phyloP scores from a whole-genome alignment of 92 coral and sea anemone genomes.

The Porites rus region DNA sequence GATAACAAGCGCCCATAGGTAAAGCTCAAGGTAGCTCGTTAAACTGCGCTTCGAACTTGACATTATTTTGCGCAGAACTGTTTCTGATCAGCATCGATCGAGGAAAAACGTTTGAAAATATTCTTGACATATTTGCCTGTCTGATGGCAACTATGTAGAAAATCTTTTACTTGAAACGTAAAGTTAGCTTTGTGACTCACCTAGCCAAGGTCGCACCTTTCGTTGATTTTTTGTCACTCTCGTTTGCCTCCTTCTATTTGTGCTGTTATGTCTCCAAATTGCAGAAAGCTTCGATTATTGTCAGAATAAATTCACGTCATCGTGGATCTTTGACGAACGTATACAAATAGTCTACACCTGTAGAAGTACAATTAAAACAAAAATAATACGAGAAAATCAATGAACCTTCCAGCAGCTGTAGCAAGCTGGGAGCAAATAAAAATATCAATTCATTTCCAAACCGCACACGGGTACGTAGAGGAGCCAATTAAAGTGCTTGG shows the following conservation, averaged over 20 bases:
- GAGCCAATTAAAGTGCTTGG: conserved; percentile 11
- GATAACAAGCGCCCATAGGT: not conserved
- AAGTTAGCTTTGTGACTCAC: conserved; percentile 35
- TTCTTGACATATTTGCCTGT: not conserved
- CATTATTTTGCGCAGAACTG: not conserved
- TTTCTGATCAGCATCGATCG: not conserved
- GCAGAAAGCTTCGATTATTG: not conserved
- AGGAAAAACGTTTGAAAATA: not conserved
- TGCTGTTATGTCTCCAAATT: not conserved
- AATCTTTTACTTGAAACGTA: not conserved
- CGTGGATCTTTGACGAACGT: conserved; percentile 5
- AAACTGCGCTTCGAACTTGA: not conserved
- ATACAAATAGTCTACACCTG: conserved; percentile 25
- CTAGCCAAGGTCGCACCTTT: not conserved
- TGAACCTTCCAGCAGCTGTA: conserved; percentile 36
- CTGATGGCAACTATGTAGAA: not conserved
- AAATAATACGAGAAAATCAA: conserved; percentile 32
- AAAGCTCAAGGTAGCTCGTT: not conserved
- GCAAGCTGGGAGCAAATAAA: not conserved
- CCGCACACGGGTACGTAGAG: conserved; percentile 10
- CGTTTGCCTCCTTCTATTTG: not conserved
- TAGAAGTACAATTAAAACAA: not conserved
- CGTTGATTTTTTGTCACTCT: not conserved
- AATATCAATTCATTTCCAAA: not conserved
- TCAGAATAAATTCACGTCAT: conserved; percentile 19